phyloP scores from a whole-genome alignment of 2,888 invertebrate species.

The Papilio elwesi region DNA sequence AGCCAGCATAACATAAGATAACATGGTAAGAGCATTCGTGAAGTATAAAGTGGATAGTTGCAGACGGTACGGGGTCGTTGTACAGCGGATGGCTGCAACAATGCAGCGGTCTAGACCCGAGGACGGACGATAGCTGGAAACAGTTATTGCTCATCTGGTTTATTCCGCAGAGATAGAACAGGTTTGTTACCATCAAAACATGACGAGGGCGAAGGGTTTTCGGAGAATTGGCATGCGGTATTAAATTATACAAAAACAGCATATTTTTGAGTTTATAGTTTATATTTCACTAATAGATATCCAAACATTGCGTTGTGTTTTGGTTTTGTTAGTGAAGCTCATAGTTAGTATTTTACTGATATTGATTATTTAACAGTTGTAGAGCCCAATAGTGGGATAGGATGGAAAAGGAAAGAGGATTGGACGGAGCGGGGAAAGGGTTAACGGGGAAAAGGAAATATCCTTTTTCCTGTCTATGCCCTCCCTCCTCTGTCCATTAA shows the following conservation, averaged over 20 bases:
- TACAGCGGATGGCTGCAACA: conserved; percentile 37
- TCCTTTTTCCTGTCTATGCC: too few relatives aligned
- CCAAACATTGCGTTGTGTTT: background rate
- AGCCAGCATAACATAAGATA: background rate
- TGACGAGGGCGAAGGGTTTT: background rate
- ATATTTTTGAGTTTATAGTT: too few relatives aligned
- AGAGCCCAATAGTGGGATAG: too few relatives aligned
- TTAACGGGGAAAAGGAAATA: too few relatives aligned
- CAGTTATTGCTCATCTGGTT: conserved; percentile 31
- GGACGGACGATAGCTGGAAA: conserved; percentile 32
- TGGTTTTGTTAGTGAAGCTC: background rate
- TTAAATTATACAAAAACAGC: too few relatives aligned
- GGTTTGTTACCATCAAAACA: background rate
- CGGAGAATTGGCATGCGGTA: background rate
- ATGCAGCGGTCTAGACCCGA: conserved; percentile 42
- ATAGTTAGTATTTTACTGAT: too few relatives aligned
- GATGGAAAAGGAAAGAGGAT: too few relatives aligned
- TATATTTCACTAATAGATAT: too few relatives aligned
- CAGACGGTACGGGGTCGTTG: conserved; percentile 40
- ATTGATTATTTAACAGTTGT: too few relatives aligned
- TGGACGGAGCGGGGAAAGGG: too few relatives aligned
- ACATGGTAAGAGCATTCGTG: background rate
- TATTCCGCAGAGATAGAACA: conserved; percentile 17
- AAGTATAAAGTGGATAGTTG: conserved; percentile 12
- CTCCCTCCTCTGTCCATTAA: too few relatives aligned